Percentiles rank a stretch among this genome's conserved stretches.
phyloP scores from a whole-genome alignment of 2,113 vertebrate genomes.

The Ceyx cyanopectus region DNA sequence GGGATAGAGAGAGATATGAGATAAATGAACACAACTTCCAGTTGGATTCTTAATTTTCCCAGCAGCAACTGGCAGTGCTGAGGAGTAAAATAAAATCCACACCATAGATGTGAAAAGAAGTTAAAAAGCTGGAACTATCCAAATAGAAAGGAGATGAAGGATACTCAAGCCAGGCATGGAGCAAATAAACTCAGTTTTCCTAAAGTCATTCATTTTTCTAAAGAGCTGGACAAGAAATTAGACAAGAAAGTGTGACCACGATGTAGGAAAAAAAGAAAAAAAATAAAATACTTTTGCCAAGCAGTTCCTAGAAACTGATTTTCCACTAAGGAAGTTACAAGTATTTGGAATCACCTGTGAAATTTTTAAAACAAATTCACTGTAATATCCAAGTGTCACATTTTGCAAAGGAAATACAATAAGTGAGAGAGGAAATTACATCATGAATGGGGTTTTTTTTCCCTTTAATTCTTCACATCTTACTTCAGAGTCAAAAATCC shows the following conservation, averaged over 20 bases:
- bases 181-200: neutral
- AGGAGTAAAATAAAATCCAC: neutral
- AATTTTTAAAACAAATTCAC: slow-evolving; percentile 20
- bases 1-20: neutral
- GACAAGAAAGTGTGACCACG: neutral
- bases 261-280: neutral
- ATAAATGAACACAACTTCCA: neutral
- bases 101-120: neutral
- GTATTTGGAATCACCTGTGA: slow-evolving; percentile 30
- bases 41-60: neutral
- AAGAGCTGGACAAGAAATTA: neutral
- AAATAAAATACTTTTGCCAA: neutral
- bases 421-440: slow-evolving; percentile 28
- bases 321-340: slow-evolving; percentile 46
- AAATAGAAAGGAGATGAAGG: neutral
- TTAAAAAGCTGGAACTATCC: neutral
- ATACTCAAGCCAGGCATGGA: neutral
- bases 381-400: slow-evolving; percentile 20
- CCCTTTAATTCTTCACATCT: slow-evolving; percentile 35
- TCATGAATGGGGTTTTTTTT: slow-evolving; percentile 15
- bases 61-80: neutral
- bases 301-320: slow-evolving; percentile 1
- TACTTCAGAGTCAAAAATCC: slow-evolving; percentile 19
- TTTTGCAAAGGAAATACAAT: slow-evolving; percentile 45
- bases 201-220: neutral